phyloP scores from a whole-genome alignment of 2,113 vertebrate species.

The Tetraodon nigroviridis region DNA sequence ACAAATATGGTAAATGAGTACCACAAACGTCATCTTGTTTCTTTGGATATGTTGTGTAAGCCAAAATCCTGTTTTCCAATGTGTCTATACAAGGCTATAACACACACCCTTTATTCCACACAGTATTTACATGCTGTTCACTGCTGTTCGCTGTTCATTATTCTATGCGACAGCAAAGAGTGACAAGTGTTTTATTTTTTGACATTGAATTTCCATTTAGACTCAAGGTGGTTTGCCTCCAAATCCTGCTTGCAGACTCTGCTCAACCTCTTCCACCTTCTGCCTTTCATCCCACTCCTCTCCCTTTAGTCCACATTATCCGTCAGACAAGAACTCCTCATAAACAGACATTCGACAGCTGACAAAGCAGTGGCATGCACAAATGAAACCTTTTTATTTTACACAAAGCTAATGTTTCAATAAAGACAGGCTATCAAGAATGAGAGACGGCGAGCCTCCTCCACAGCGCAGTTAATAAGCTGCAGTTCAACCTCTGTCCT shows the following conservation, averaged over 20 bases:
- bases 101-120: not conserved
- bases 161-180: not conserved
- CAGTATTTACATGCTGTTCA: not conserved
- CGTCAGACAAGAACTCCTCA: conserved; percentile 60
- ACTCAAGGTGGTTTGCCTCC: conserved; percentile 12
- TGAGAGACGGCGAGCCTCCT: conserved; percentile 36
- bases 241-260: conserved; percentile 43
- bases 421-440: conserved; percentile 58
- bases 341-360: conserved; percentile 65
- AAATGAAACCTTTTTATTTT: conserved; percentile 55
- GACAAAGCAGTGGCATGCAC: conserved; percentile 55
- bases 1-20: no score
- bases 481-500: conserved; percentile 11
- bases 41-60: conserved; percentile 6
- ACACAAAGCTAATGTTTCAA: conserved; percentile 68
- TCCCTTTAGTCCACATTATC: conserved; percentile 40
- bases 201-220: conserved; percentile 26
- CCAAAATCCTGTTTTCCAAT: conserved; percentile 4
- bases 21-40: conserved; percentile 17
- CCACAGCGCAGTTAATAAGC: conserved; percentile 26
- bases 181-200: no score
- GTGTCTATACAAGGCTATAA: conserved; percentile 6
- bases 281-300: conserved; percentile 34
- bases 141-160: not conserved
- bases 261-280: conserved; percentile 34